phyloP scores from a whole-genome alignment of 1,140 invertebrate species.

The Antheraea mylitta region DNA sequence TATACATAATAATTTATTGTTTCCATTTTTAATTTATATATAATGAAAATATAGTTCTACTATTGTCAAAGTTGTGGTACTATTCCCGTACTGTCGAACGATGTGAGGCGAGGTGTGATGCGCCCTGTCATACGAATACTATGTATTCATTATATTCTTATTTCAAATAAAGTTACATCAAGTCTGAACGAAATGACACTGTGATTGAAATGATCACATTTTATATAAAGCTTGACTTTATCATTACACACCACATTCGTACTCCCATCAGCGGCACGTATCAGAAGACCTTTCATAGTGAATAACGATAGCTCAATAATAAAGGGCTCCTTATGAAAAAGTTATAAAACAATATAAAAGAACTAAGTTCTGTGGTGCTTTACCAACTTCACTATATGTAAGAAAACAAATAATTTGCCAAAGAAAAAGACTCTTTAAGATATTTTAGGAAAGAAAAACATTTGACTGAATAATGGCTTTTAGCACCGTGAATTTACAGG shows the following conservation, averaged over 20 bases:
- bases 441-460: too few species aligned
- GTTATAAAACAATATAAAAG: too few species aligned
- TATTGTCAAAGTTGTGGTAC: constrained; percentile 65
- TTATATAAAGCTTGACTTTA: constrained; percentile 43
- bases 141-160: constrained; percentile 62
- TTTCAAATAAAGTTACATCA: constrained; percentile 62
- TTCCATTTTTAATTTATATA: constrained; percentile 78
- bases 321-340: too few species aligned
- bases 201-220: constrained; percentile 32
- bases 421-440: too few species aligned
- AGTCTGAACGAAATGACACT: constrained; percentile 61
- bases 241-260: constrained; percentile 40
- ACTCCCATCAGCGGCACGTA: not conserved
- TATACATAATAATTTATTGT: constrained; percentile 74
- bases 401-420: too few species aligned
- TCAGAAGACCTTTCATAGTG: not conserved
- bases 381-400: too few species aligned
- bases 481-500: too few species aligned
- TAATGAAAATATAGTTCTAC: constrained; percentile 78
- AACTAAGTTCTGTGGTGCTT: too few species aligned
- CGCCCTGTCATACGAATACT: constrained; percentile 44
- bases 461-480: too few species aligned
- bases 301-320: not conserved
- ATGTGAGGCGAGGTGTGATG: not conserved
- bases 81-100: constrained; percentile 38